Evolutionary conservation across 2,888 invertebrate species (phyloP).

Genomic region (Chalcis sispes): DNA sequence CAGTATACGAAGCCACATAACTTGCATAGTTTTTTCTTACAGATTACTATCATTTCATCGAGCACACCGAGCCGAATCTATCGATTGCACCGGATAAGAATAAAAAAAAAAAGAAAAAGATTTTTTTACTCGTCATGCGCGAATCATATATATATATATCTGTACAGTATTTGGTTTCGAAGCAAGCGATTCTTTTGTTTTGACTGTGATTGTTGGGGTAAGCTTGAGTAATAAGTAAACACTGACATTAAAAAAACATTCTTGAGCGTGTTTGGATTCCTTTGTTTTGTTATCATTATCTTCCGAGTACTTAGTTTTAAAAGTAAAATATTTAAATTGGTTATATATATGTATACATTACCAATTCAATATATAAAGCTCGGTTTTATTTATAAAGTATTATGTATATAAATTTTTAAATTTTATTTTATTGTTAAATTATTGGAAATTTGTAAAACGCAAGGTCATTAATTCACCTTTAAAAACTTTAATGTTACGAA

Average conservation of each 20-base stretch:
- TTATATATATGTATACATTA: no score
- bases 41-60: neutral
- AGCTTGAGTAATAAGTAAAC: slow-evolving; percentile 3
- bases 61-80: neutral
- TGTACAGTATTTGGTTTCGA: neutral
- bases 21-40: neutral
- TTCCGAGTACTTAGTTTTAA: no score
- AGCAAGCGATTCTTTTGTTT: neutral
- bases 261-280: neutral
- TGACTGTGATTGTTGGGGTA: neutral
- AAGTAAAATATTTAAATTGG: no score
- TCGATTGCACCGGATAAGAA: slow-evolving; percentile 20
- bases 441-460: no score
- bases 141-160: neutral
- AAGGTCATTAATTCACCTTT: no score
- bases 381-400: no score
- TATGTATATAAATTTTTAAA: no score
- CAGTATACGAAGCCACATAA: neutral
- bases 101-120: neutral
- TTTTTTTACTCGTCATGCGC: neutral
- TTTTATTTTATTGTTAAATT: no score
- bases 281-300: neutral
- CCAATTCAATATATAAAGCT: no score
- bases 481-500: no score
- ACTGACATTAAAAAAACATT: neutral